Evolutionary conservation across 1,140 invertebrate genomes (phyloP).

Genomic region (Andricus grossulariae): DNA sequence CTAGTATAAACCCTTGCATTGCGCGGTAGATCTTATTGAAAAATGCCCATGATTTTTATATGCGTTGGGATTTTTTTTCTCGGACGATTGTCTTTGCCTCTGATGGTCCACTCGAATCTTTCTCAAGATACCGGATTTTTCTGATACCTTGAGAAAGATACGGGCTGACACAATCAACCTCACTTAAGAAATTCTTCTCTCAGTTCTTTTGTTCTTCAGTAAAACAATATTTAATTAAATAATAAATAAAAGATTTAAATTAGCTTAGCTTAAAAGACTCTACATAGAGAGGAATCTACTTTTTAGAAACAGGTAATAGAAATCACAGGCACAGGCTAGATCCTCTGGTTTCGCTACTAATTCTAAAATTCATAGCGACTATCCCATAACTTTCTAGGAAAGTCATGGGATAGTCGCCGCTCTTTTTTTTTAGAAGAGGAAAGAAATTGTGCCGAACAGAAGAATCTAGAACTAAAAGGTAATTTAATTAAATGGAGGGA

Average conservation of each 20-base stretch:
- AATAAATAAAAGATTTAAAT: background rate
- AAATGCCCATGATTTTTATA: slow-evolving; percentile 28
- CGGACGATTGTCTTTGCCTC: background rate
- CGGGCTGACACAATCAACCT: slow-evolving; percentile 15
- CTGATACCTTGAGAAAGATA: slow-evolving; percentile 2
- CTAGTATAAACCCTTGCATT: slow-evolving; percentile 9
- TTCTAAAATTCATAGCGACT: slow-evolving; percentile 41
- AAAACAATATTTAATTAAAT: background rate
- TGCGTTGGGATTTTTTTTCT: slow-evolving; percentile 25
- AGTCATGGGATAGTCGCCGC: slow-evolving; percentile 56
- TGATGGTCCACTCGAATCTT: slow-evolving; percentile 21
- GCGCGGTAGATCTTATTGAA: background rate
- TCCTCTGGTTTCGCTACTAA: background rate
- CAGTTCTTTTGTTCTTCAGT: background rate
- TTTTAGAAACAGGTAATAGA: too few species aligned
- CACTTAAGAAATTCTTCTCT: slow-evolving; percentile 19
- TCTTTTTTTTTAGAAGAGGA: slow-evolving; percentile 36
- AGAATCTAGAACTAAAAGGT: background rate
- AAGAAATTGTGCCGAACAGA: background rate
- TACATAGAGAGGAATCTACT: too few species aligned
- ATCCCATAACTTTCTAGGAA: slow-evolving; percentile 49
- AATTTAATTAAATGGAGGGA: too few species aligned
- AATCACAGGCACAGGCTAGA: slow-evolving; percentile 27
- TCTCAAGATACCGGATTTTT: background rate
- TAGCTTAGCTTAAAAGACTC: too few species aligned